A percentile compares a stretch with the other conserved stretches of the same genome.
phyloP scores from a whole-genome alignment of 1,140 invertebrate genomes.

The Protaetia brevitarsis region DNA sequence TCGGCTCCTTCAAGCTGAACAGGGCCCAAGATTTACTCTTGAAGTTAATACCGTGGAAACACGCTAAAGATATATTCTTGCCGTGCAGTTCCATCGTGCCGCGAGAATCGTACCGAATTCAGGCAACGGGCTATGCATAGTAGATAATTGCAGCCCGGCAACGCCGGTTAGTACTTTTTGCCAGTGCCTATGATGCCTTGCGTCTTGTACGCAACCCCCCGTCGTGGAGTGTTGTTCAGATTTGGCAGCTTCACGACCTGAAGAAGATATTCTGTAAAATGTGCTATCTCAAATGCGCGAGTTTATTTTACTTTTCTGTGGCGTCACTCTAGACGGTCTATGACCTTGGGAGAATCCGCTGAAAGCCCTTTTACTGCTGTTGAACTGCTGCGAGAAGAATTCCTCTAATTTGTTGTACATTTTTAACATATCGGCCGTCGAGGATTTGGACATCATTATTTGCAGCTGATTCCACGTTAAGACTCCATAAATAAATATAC shows the following conservation, averaged over 20 bases:
- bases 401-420: slow-evolving; percentile 96
- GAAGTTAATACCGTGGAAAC: slow-evolving; percentile 97
- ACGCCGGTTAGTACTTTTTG: slow-evolving; percentile 75
- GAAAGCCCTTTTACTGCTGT: slow-evolving; percentile 87
- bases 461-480: slow-evolving; percentile 94
- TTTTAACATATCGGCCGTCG: slow-evolving; percentile 92
- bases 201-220: slow-evolving; percentile 49
- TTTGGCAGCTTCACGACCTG: slow-evolving; percentile 4
- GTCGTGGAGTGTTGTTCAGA: neutral
- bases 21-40: slow-evolving; percentile 95
- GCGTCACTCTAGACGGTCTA: slow-evolving; percentile 36
- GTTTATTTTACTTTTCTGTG: slow-evolving; percentile 43
- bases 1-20: slow-evolving; percentile 91
- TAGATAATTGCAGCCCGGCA: slow-evolving; percentile 71
- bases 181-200: slow-evolving; percentile 88
- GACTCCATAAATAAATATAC: slow-evolving; percentile 91
- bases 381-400: slow-evolving; percentile 95
- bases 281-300: neutral
- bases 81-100: slow-evolving; percentile 90
- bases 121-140: slow-evolving; percentile 63
- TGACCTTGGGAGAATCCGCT: slow-evolving; percentile 48
- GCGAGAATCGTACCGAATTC: slow-evolving; percentile 76
- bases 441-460: slow-evolving; percentile 93
- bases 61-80: slow-evolving; percentile 90
- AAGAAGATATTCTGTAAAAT: neutral